A percentile compares a stretch with the other conserved stretches of the same genome.
phyloP scores from a whole-genome alignment of 1,140 invertebrate species.

The Hesperophylax magnus region DNA sequence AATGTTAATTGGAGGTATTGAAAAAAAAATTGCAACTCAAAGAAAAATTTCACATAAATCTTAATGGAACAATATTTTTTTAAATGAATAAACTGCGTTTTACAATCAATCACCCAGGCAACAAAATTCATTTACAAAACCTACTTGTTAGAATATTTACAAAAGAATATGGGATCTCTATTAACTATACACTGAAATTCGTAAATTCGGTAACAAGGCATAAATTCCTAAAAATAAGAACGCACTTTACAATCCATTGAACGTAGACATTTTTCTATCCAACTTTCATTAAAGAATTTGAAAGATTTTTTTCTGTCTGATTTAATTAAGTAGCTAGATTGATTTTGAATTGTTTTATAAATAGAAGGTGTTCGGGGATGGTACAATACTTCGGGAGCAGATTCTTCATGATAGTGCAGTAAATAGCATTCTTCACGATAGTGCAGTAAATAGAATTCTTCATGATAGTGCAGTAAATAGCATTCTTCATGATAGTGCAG shows the following conservation, averaged over 20 bases:
- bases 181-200: conserved; percentile 22
- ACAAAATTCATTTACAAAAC: neutral
- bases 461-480: too few species aligned
- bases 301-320: neutral
- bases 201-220: conserved; percentile 56
- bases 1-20: too few species aligned
- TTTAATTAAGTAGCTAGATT: neutral
- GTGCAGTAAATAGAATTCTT: too few species aligned
- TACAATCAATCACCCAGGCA: conserved; percentile 1
- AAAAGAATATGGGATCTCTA: neutral
- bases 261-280: neutral
- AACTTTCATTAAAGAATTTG: neutral
- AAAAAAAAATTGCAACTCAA: too few species aligned
- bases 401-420: too few species aligned
- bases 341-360: neutral
- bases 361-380: too few species aligned
- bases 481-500: too few species aligned
- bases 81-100: neutral
- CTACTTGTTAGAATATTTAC: neutral
- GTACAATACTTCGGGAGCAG: too few species aligned
- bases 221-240: conserved; percentile 36
- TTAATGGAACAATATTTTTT: neutral
- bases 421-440: too few species aligned
- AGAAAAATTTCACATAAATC: neutral
- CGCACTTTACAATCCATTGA: neutral